phyloP scores from a whole-genome alignment of 2,888 invertebrate genomes.

The Sphaerophoria taeniata region DNA sequence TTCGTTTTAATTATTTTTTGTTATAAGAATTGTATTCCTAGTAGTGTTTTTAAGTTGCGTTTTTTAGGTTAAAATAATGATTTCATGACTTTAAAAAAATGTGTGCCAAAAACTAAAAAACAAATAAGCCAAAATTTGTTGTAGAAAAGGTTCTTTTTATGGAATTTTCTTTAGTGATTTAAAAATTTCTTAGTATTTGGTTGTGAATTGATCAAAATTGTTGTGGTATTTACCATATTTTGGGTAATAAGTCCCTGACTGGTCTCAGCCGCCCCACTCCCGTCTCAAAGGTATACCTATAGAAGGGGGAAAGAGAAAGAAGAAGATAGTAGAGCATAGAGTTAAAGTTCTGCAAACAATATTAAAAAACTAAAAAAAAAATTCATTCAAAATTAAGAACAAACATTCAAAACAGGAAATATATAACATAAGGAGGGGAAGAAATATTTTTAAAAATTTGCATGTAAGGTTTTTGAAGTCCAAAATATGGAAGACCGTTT shows the following conservation, averaged over 20 bases:
- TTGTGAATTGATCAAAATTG: conserved; percentile 72
- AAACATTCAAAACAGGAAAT: conserved; percentile 38
- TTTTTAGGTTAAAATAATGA: conserved; percentile 70
- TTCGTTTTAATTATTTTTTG: conserved; percentile 14
- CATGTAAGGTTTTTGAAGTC: too few relatives aligned
- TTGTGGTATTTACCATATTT: conserved; percentile 83
- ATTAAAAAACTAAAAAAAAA: conserved; percentile 32
- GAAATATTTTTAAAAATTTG: neutral
- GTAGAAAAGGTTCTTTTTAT: conserved; percentile 51
- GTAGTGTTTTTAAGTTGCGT: conserved; percentile 12
- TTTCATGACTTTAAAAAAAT: conserved; percentile 11
- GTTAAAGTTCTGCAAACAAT: conserved; percentile 70
- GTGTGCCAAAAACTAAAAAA: conserved; percentile 12
- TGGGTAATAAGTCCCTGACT: conserved; percentile 84
- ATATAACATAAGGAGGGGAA: conserved; percentile 3
- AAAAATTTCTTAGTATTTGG: conserved; percentile 58
- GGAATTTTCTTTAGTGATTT: conserved; percentile 49
- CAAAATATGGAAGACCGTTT: too few relatives aligned
- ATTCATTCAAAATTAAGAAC: neutral
- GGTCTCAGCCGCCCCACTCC: conserved; percentile 84
- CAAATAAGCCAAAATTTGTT: conserved; percentile 43
- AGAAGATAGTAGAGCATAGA: conserved; percentile 73
- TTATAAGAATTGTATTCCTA: neutral
- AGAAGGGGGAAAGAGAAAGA: conserved; percentile 80
- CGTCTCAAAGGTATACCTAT: conserved; percentile 84